Evolutionary conservation across 2,888 invertebrate species (phyloP).

Genomic region (Lucinisca nassula): DNA sequence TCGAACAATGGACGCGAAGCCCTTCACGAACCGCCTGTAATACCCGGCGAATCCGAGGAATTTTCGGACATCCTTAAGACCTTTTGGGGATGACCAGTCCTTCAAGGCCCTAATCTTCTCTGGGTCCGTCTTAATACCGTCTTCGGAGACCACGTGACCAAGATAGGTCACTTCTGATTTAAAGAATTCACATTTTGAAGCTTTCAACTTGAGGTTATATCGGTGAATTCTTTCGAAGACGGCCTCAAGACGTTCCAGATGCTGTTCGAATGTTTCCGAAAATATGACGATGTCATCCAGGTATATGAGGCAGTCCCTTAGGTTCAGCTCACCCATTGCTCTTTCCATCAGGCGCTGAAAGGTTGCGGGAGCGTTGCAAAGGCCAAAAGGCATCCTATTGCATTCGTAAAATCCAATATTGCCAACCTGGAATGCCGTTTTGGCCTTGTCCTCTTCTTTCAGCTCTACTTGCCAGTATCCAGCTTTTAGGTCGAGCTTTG

Average conservation of each 20-base stretch:
- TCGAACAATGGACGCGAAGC: slow-evolving; percentile 31
- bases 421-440: slow-evolving; percentile 33
- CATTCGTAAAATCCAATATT: slow-evolving; percentile 53
- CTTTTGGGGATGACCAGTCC: slow-evolving; percentile 33
- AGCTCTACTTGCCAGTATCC: slow-evolving; percentile 20
- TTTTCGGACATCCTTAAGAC: slow-evolving; percentile 27
- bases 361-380: slow-evolving; percentile 28
- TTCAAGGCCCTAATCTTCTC: slow-evolving; percentile 24
- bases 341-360: slow-evolving; percentile 40
- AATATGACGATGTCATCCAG: slow-evolving; percentile 35
- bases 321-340: slow-evolving; percentile 41
- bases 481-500: slow-evolving; percentile 32
- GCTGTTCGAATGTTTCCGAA: slow-evolving; percentile 26
- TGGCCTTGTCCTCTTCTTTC: slow-evolving; percentile 29
- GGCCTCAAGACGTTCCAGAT: background rate
- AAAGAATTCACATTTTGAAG: slow-evolving; percentile 32
- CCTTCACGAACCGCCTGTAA: slow-evolving; percentile 47
- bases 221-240: background rate
- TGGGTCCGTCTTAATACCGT: slow-evolving; percentile 33
- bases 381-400: slow-evolving; percentile 20
- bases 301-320: slow-evolving; percentile 14
- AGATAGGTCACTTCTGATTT: slow-evolving; percentile 9
- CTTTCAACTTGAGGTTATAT: slow-evolving; percentile 29
- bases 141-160: slow-evolving; percentile 23
- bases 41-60: slow-evolving; percentile 43